These are phyloP conservation scores for Centruroides sculpturatus DNA, from an alignment of 1,140 invertebrate genomes.

Conservation along the genomic window DNA sequence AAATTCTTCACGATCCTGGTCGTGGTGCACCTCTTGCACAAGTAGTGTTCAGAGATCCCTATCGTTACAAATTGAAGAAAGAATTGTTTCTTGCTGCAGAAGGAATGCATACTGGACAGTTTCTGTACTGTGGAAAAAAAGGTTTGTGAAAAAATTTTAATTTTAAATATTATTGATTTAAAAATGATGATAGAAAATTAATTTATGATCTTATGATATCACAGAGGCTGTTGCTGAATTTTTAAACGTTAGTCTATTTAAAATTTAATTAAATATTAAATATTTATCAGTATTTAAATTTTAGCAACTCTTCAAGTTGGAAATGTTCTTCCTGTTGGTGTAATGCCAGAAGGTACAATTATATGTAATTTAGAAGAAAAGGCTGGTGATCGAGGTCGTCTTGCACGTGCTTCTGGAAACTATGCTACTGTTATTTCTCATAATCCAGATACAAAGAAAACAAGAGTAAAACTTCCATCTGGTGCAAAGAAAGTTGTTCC, in stretches of 20 bases:
- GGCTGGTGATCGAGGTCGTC: slow-evolving; percentile 88
- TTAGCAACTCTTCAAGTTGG: slow-evolving; percentile 67
- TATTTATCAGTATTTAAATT: slow-evolving; percentile 24
- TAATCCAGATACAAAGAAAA: slow-evolving; percentile 74
- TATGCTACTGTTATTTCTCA: slow-evolving; percentile 98
- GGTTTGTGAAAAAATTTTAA: slow-evolving; percentile 34
- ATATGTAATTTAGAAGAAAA: slow-evolving; percentile 99
- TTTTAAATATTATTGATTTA: background rate
- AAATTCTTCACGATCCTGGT: slow-evolving; percentile 98
- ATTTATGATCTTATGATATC: too few relatives aligned
- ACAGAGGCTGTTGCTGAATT: too few relatives aligned
- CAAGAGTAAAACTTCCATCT: slow-evolving; percentile 87
- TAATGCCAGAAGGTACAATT: slow-evolving; percentile 99
- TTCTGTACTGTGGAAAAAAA: slow-evolving; percentile 98
- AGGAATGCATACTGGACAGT: slow-evolving; percentile 99
- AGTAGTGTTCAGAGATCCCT: slow-evolving; percentile 95
- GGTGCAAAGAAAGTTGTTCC: slow-evolving; percentile 97
- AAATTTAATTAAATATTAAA: background rate
- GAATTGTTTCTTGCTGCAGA: slow-evolving; percentile 96
- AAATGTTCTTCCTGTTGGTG: slow-evolving; percentile 94
- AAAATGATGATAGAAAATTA: too few relatives aligned
- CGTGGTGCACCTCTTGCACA: slow-evolving; percentile 93
- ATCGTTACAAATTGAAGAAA: slow-evolving; percentile 89
- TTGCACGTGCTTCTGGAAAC: slow-evolving; percentile 94
- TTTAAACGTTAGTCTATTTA: too few relatives aligned